Percentiles rank a stretch among this genome's conserved stretches.
These are phyloP conservation scores for Mirza zaza DNA, from an alignment of 2,113 vertebrate genomes.

Conservation along the genomic window DNA sequence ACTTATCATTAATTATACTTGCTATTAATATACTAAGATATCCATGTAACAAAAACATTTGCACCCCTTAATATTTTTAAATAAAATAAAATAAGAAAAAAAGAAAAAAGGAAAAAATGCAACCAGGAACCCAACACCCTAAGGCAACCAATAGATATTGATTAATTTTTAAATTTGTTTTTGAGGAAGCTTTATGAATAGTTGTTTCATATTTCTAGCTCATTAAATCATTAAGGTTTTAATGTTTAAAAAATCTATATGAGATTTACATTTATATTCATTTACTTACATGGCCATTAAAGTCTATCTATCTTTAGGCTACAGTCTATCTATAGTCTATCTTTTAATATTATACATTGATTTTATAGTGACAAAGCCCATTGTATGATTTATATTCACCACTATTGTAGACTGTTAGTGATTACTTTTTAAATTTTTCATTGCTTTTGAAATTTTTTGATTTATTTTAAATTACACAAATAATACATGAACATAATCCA, in stretches of 20 bases:
- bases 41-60: too few species aligned
- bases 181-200: background rate
- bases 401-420: background rate
- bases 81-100: too few species aligned
- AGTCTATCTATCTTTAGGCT: background rate
- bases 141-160: background rate
- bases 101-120: background rate
- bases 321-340: background rate
- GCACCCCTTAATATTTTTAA: too few species aligned
- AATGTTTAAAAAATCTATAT: background rate
- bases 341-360: constrained; percentile 36
- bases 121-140: background rate
- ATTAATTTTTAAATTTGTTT: constrained; percentile 36
- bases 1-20: background rate
- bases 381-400: constrained; percentile 29
- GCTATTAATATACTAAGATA: too few species aligned
- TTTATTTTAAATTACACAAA: constrained; percentile 22
- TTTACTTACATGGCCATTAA: background rate
- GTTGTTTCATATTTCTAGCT: constrained; percentile 5
- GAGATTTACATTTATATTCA: background rate
- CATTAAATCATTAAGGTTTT: constrained; percentile 3
- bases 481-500: background rate
- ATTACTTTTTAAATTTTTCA: constrained; percentile 28
- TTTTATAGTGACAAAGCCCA: background rate
- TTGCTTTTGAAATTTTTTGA: constrained; percentile 12